These are phyloP conservation scores for Ptilodon capucinus DNA, from an alignment of 2,888 invertebrate species.

Conservation along the genomic window DNA sequence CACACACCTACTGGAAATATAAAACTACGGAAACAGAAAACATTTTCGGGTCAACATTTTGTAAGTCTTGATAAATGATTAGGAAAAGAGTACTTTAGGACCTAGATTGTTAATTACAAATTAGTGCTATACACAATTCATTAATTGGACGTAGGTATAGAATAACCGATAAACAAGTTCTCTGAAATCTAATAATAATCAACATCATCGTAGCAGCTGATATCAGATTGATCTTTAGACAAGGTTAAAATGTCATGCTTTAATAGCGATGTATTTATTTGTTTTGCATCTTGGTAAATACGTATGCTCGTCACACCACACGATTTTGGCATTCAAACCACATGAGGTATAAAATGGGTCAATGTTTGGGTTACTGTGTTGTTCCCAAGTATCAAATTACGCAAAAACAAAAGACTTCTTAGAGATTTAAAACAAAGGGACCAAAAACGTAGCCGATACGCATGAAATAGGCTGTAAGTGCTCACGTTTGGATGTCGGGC, in stretches of 20 bases:
- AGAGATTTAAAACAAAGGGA: slow-evolving; percentile 37
- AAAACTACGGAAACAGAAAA: too few relatives aligned
- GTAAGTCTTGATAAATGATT: too few relatives aligned
- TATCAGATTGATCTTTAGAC: slow-evolving; percentile 3
- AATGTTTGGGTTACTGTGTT: slow-evolving; percentile 18
- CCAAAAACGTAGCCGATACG: slow-evolving; percentile 25
- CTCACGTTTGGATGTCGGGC: slow-evolving; percentile 64
- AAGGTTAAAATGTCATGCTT: slow-evolving; percentile 5
- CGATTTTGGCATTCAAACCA: background rate
- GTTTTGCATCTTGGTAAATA: too few relatives aligned
- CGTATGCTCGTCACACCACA: background rate
- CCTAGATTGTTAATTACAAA: too few relatives aligned
- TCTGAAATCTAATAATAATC: background rate
- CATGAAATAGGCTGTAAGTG: slow-evolving; percentile 26
- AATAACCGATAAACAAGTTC: background rate
- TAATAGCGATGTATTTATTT: background rate
- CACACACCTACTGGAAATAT: background rate
- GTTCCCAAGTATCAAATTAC: slow-evolving; percentile 37
- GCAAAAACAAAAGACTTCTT: slow-evolving; percentile 38
- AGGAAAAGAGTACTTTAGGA: too few relatives aligned
- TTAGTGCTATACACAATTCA: too few relatives aligned
- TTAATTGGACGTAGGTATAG: background rate
- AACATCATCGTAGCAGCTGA: background rate
- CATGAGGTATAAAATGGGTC: slow-evolving; percentile 14
- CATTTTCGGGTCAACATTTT: too few relatives aligned